Evolutionary conservation across 2,797 vertebrate genomes (phyloP), one percentile per base, ranked within the genome.

Genomic region (Scolopax bukidnonensis): DNA sequence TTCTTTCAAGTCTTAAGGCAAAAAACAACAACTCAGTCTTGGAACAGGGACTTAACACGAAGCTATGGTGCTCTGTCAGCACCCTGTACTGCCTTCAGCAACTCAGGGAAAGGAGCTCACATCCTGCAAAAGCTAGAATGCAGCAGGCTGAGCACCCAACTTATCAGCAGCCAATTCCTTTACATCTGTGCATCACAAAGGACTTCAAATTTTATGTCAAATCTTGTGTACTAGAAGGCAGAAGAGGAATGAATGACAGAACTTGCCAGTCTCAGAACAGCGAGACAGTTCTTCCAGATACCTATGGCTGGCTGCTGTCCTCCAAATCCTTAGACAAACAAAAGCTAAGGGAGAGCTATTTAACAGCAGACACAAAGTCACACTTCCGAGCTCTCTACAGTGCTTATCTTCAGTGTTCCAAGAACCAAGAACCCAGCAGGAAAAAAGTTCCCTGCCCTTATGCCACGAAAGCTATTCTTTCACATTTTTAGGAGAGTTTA

Each of bases 31-130:
- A 4, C 30, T 40, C 19, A 2, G 7, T 24, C n/a, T 60, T 71
- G 24, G 32, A 85, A 69, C n/a, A 53, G 51, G 24, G 45, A 50
- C 17, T 61, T 27, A 33, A n/a, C 28, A 38, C 0, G 1, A 84
- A 84, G 65, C 56, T 60, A 21, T 25, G 12, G 54, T 41, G 50
- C 33, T 50, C 33, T 43, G 17, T 18, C 61, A 67, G 53, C 40
- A 54, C 23, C 33, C 36, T n/a, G 41, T 7, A 11, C 27, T 71
- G 67, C 53, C 41, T 78, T 64, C 47, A 50, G 12, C 0, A 0
- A 20, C 2, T 9, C 36, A n/a, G 40, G 59, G 25, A 70, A 64
- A 82, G 65, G n/a, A 86, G 59, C 10, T 33, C 38, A 14, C 30
- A 33, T 5, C 57, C 73, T 47, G 67, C 71, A 30, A 53, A 48